Base-by-base conservation (phyloP, 1,140 invertebrate genomes). In the Metaphire vulgaris region DNA sequence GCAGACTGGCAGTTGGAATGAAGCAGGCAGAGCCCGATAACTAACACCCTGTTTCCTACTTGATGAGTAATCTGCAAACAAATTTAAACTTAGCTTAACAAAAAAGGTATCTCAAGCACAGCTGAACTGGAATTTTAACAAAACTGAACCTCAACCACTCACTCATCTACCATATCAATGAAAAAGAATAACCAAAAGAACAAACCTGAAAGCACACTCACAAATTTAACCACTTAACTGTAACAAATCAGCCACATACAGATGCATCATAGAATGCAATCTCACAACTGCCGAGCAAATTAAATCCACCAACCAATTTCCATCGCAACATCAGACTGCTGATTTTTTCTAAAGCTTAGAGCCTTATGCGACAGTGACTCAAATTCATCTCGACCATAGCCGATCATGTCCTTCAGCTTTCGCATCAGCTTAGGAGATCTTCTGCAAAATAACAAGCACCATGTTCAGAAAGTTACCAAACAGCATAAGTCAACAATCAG, bases 21-120 rank as follows among this genome's bases (percentile, higher is more conserved):
- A 90, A 72, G 92, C 92, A 0, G 94, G 95, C 79, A 97, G 86
- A 2, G 94, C 94, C 86, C 96, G 93, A 85, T 99, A 99, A 79
- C 95, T 98, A n/a, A 96, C 95, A 30, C 96, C 97, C 74, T 97
- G 88, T 33, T 94, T 90, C 85, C 97, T 98, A 83, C 95, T 98
- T 2, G 94, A 92, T 0, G 93, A 90, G 82, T 97, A 92, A 88
- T 99, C 96, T 83, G 82, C 29, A 80, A 79, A 72, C 6, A 21
- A 56, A 56, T 56, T 12, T 56, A 56, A 56, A 56, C 41, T 56
- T 21, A 56, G 41, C 41, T 56, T 12, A 21, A 56, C 41, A 56
- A n/a, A n/a, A n/a, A n/a, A n/a, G n/a, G n/a, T n/a, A n/a, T n/a
- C n/a, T n/a, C n/a, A n/a, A n/a, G n/a, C n/a, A n/a, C n/a, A n/a